Evolutionary conservation across 2,888 invertebrate species (phyloP), one percentile per base, ranked within the genome.

Genomic region (Molanna angustata): DNA sequence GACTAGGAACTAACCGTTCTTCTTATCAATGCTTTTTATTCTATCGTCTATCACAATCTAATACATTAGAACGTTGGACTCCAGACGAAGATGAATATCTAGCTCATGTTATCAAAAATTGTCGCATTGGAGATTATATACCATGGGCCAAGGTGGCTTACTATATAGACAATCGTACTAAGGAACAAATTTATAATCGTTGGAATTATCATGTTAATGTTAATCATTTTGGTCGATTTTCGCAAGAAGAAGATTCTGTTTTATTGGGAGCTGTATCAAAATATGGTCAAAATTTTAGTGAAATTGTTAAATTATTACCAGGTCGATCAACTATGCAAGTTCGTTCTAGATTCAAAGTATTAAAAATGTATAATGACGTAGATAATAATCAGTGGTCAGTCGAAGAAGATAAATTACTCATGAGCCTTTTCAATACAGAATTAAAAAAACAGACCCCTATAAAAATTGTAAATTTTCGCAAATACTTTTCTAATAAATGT

Each of bases 121-220:
- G 82, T 58, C 80, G 74, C 57, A 73, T 83, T 49, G 88, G 85
- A 14, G 73, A 80, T 53, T 80, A 79, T 40, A 85, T 90, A 57
- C 85, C 88, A 1, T 93, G 92, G 91, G 76, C 80, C 2, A 81
- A 80, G 64, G 82, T 90, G 4, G 74, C 80, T 1, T 74, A 76
- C 18, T 76, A 80, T 44, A 82, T 89, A 68, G 77, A 79, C 7
- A 77, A 80, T 54, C 76, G 84, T 58, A 80, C 81, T 0, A 84
- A 83, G 64, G 71, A 75, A 2, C 88, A 88, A 65, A 69, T 87
- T 9, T 86, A 87, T 61, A 78, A 80, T 51, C 79, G 82, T 57
- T 81, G 77, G 62, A 61, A 64, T 22, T 66, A 51, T n/a, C n/a
- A 20, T 4, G 63, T 73, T 50, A 59, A 72, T 13, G 53, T 63